Percentiles rank a stretch among this genome's conserved stretches.
Evolutionary conservation across 2,888 invertebrate genomes (phyloP).

Genomic region (Drosophila demipolita): DNA sequence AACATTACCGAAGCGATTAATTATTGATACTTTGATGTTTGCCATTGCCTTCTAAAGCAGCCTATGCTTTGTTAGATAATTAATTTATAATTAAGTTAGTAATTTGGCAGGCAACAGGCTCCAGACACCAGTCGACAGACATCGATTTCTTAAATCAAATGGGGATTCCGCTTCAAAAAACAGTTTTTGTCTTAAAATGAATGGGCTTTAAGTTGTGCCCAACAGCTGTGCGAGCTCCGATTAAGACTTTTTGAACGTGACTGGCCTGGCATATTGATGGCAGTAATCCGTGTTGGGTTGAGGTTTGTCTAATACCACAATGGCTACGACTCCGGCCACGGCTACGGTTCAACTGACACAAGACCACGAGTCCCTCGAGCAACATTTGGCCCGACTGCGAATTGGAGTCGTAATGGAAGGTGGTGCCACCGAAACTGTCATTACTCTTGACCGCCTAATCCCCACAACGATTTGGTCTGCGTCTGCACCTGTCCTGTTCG

Average conservation of each 20-base stretch:
- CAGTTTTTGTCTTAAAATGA: slow-evolving; percentile 41
- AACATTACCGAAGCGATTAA: slow-evolving; percentile 79
- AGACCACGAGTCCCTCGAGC: slow-evolving; percentile 28
- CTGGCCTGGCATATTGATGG: slow-evolving; percentile 67
- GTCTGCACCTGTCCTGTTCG: slow-evolving; percentile 43
- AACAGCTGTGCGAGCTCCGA: slow-evolving; percentile 58
- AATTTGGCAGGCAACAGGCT: slow-evolving; percentile 44
- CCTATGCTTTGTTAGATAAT: slow-evolving; percentile 66
- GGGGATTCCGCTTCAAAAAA: slow-evolving; percentile 39
- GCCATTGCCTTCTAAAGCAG: slow-evolving; percentile 21
- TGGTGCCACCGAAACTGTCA: slow-evolving; percentile 40
- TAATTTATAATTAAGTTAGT: slow-evolving; percentile 79
- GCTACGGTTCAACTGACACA: slow-evolving; percentile 9
- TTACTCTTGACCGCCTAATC: slow-evolving; percentile 45
- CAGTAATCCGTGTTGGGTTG: slow-evolving; percentile 16
- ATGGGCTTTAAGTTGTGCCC: slow-evolving; percentile 63
- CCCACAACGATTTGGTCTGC: slow-evolving; percentile 42
- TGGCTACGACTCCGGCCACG: neutral
- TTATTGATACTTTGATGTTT: slow-evolving; percentile 80
- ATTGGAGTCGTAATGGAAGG: neutral
- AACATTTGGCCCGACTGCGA: slow-evolving; percentile 33
- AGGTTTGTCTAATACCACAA: slow-evolving; percentile 24
- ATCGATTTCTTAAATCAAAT: slow-evolving; percentile 18
- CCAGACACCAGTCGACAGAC: slow-evolving; percentile 15
- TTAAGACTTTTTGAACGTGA: slow-evolving; percentile 71